Percentiles rank a stretch among this genome's conserved stretches.
These are phyloP conservation scores for Brachyptera risi DNA, from an alignment of 2,888 invertebrate species.

Conservation along the genomic window DNA sequence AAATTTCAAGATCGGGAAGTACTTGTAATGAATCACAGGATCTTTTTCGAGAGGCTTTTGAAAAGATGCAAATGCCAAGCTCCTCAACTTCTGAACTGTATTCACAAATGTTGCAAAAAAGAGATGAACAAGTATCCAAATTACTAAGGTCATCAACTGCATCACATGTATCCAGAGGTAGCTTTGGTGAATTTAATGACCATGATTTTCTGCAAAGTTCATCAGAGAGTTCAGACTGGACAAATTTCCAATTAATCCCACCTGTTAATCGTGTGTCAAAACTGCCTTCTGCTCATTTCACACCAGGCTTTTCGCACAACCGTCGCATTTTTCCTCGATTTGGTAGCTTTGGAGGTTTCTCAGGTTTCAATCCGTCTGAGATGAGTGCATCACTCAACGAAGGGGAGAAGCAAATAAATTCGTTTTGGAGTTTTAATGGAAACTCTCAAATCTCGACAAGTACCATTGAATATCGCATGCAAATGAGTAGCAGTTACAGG, in stretches of 20 bases:
- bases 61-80: conserved; percentile 10
- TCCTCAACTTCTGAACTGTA: not conserved
- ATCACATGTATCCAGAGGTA: not conserved
- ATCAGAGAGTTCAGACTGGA: too few relatives aligned
- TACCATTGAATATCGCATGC: conserved; percentile 35
- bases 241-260: too few relatives aligned
- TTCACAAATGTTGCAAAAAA: conserved; percentile 12
- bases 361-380: conserved; percentile 38
- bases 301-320: too few relatives aligned
- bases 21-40: not conserved
- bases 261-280: too few relatives aligned
- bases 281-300: too few relatives aligned
- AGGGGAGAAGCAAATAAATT: not conserved
- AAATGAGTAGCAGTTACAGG: conserved; percentile 27
- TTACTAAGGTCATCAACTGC: not conserved
- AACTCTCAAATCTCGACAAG: conserved; percentile 37
- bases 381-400: not conserved
- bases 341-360: conserved; percentile 42
- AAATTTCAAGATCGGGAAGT: not conserved
- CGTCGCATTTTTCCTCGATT: conserved; percentile 43
- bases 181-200: not conserved
- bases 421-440: conserved; percentile 27
- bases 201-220: too few relatives aligned
- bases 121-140: conserved; percentile 9
- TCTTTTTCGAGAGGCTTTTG: not conserved